Evolutionary conservation across 2,113 vertebrate genomes (phyloP).

Genomic region (Oophaga pumilio): DNA sequence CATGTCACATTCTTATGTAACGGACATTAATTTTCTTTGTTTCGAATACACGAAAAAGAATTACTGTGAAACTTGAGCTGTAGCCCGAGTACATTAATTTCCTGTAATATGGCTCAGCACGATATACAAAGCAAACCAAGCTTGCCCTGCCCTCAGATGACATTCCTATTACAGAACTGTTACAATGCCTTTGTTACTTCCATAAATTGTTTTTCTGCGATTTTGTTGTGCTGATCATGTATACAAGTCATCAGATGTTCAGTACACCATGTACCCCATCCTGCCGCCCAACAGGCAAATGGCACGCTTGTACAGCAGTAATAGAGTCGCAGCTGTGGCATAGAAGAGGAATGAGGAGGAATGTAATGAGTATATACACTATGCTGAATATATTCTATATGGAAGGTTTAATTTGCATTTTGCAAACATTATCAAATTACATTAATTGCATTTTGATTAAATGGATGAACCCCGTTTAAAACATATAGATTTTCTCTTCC

Average conservation of each 20-base stretch:
- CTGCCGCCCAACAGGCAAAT: background rate
- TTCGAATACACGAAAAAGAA: conserved; percentile 3
- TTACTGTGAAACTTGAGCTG: conserved; percentile 29
- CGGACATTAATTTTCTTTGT: conserved; percentile 20
- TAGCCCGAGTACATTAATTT: conserved; percentile 4
- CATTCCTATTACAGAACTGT: background rate
- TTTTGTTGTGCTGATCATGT: background rate
- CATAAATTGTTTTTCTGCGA: background rate
- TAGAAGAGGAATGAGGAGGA: background rate
- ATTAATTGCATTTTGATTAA: too few species aligned
- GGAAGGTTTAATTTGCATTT: background rate
- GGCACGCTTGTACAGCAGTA: background rate
- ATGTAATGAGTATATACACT: background rate
- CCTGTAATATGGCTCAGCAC: conserved; percentile 1
- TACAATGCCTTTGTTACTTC: background rate
- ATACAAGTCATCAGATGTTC: conserved; percentile 5
- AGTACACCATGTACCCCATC: too few species aligned
- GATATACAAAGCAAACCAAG: background rate
- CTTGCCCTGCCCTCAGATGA: background rate
- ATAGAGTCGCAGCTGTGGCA: too few species aligned
- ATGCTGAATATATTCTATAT: background rate
- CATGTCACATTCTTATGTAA: conserved; percentile 23
- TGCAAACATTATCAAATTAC: background rate
- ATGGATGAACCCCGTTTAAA: too few species aligned
- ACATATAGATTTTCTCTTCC: too few species aligned